A percentile compares a stretch with the other conserved stretches of the same genome.
Evolutionary conservation across 2,113 vertebrate species (phyloP).

Genomic region (Gobius niger): DNA sequence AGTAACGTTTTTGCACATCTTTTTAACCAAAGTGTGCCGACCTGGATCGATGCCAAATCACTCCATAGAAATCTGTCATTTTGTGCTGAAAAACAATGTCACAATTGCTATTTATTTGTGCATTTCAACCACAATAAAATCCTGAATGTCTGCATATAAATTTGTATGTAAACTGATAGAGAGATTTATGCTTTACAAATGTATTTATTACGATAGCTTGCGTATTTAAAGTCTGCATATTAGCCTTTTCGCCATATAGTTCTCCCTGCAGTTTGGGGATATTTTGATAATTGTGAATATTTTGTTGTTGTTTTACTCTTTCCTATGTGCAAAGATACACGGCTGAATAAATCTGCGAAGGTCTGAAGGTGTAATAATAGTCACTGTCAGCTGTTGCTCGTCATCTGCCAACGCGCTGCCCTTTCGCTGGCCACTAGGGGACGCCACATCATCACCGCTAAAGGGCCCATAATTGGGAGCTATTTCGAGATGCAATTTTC

Average conservation of each 20-base stretch:
- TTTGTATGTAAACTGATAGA: constrained; percentile 37
- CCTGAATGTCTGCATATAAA: constrained; percentile 61
- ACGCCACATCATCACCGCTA: constrained; percentile 49
- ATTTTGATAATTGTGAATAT: constrained; percentile 51
- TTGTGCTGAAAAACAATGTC: not conserved
- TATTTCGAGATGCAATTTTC: too few relatives aligned
- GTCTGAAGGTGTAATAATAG: constrained; percentile 49
- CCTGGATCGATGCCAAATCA: not conserved
- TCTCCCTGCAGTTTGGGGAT: not conserved
- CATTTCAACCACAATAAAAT: constrained; percentile 27
- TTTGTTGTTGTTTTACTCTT: constrained; percentile 38
- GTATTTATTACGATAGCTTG: constrained; percentile 9
- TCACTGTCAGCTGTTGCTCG: constrained; percentile 46
- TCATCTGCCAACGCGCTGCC: constrained; percentile 41
- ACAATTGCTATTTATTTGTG: constrained; percentile 3
- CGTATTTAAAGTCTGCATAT: constrained; percentile 38
- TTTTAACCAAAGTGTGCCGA: not conserved
- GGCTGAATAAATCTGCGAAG: constrained; percentile 32
- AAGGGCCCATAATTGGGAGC: too few relatives aligned
- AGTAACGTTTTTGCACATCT: not conserved
- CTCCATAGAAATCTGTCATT: not conserved
- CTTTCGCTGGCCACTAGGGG: constrained; percentile 64
- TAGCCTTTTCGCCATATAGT: not conserved
- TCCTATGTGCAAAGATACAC: constrained; percentile 36
- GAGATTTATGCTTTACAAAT: constrained; percentile 2